Conservation (phyloP, 2,888 invertebrate species). For the Eupithecia abbreviata region DNA sequence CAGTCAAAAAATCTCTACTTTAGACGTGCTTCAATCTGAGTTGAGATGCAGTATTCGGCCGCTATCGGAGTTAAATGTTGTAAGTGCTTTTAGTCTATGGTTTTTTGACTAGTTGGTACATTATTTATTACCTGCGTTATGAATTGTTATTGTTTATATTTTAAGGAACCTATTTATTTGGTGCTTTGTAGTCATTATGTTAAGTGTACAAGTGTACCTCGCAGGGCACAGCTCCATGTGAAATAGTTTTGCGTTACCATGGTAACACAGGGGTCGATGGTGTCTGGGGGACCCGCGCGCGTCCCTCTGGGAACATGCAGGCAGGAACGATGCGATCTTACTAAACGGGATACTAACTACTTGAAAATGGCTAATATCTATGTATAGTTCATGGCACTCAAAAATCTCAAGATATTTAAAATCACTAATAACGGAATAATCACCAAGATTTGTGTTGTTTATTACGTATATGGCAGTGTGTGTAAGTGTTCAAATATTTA, state of each 20-base stretch:
- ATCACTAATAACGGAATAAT: not conserved
- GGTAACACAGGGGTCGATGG: not conserved
- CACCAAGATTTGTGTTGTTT: not conserved
- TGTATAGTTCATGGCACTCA: not conserved
- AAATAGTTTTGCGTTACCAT: not conserved
- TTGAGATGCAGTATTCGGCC: no score
- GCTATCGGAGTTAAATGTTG: not conserved
- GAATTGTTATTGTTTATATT: conserved; percentile 8
- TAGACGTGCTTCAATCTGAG: no score
- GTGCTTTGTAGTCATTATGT: conserved; percentile 11
- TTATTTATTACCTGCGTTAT: not conserved
- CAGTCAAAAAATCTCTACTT: no score
- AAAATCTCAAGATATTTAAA: not conserved
- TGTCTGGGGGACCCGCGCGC: not conserved
- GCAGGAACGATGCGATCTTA: not conserved
- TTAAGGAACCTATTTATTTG: not conserved
- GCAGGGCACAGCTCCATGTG: conserved; percentile 44
- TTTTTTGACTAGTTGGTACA: not conserved
- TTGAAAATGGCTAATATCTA: no score
- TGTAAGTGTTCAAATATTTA: not conserved
- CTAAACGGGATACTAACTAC: not conserved
- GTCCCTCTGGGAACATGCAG: not conserved
- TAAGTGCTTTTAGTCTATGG: not conserved
- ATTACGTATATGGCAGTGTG: not conserved
- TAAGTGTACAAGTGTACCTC: conserved; percentile 30